These are phyloP conservation scores for Candoia aspera DNA, from an alignment of 2,113 vertebrate genomes.

Conservation along the genomic window DNA sequence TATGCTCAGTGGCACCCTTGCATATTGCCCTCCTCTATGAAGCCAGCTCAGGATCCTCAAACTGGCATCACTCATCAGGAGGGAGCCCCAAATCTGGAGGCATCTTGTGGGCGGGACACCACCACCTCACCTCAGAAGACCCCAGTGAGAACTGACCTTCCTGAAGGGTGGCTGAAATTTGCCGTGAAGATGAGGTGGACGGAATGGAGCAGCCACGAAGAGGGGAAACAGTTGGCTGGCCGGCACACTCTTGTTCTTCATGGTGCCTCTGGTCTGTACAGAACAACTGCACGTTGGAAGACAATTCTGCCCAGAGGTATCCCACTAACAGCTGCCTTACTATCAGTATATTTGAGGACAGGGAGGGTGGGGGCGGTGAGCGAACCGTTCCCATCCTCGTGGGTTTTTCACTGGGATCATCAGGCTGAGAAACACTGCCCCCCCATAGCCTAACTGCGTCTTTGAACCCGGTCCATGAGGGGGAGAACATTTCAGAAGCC, in stretches of 20 bases:
- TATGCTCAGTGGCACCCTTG: background rate
- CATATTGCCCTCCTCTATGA: rapidly evolving
- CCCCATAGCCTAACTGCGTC: too few species aligned
- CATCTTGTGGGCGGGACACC: background rate
- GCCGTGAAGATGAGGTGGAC: background rate
- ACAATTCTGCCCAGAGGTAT: background rate
- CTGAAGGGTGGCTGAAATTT: background rate
- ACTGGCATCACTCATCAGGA: background rate
- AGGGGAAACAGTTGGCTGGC: background rate
- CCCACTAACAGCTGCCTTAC: background rate
- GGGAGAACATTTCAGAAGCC: background rate
- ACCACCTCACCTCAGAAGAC: background rate
- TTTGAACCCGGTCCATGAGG: too few species aligned
- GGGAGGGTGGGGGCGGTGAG: background rate
- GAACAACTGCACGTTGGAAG: background rate
- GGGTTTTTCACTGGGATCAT: too few species aligned
- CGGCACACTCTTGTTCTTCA: background rate
- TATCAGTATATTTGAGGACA: background rate
- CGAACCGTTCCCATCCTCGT: background rate
- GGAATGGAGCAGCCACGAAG: background rate
- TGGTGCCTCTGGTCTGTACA: background rate
- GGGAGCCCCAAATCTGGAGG: background rate
- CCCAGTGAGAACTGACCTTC: background rate
- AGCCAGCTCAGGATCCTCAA: background rate
- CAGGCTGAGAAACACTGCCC: too few species aligned